Conservation (phyloP, 2,113 vertebrate species). For the Catharus fuscescens region DNA sequence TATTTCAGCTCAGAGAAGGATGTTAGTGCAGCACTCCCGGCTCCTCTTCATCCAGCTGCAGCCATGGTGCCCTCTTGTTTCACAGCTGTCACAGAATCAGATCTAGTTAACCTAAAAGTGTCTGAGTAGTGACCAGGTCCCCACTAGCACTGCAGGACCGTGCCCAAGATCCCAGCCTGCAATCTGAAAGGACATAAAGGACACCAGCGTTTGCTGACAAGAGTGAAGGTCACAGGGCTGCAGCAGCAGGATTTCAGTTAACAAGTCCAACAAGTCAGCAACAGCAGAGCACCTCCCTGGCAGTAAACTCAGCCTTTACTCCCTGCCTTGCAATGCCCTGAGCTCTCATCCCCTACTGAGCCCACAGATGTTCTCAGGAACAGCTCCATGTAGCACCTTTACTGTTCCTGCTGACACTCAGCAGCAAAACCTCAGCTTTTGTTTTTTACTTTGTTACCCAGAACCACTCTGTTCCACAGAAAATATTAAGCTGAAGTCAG, state of each 20-base stretch:
- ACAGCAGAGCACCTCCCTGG: background rate
- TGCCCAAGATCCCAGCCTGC: background rate
- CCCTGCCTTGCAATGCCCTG: background rate
- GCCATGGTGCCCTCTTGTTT: background rate
- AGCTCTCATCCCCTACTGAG: background rate
- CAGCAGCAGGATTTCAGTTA: background rate
- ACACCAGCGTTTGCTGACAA: background rate
- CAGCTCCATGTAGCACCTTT: background rate
- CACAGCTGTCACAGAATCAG: background rate
- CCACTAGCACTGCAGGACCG: background rate
- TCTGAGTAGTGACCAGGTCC: background rate
- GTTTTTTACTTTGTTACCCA: background rate
- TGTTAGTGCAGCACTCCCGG: background rate
- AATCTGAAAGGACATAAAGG: background rate
- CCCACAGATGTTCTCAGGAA: background rate
- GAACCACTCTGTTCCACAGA: background rate
- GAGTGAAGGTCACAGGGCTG: background rate
- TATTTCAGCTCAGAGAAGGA: background rate
- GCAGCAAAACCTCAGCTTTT: background rate
- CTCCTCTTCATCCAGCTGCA: background rate
- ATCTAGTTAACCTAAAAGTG: rapidly evolving
- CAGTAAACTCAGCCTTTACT: background rate
- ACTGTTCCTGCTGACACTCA: background rate
- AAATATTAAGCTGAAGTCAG: background rate
- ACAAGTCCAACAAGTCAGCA: background rate